Evolutionary conservation across 2,888 invertebrate genomes (phyloP).

Genomic region (Hesperia comma): DNA sequence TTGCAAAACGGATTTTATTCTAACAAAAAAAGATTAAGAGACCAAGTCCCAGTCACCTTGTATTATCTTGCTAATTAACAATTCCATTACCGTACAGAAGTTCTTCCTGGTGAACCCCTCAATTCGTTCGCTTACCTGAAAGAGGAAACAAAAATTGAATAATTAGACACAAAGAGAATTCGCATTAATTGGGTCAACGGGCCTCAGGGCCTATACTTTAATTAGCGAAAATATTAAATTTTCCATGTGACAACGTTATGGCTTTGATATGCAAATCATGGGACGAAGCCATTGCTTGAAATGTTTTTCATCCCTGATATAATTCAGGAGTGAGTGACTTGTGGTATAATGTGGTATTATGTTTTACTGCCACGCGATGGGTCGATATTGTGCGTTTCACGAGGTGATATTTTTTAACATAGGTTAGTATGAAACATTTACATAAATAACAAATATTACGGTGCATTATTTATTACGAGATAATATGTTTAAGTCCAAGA

Average conservation of each 20-base stretch:
- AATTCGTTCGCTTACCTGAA: constrained; percentile 56
- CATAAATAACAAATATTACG: too few species aligned
- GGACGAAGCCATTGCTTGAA: constrained; percentile 9
- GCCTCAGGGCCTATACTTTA: constrained; percentile 64
- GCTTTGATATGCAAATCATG: constrained; percentile 76
- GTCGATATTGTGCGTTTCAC: constrained; percentile 2
- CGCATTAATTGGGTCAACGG: constrained; percentile 67
- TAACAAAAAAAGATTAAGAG: too few species aligned
- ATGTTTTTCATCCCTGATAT: constrained; percentile 26
- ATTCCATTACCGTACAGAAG: constrained; percentile 30
- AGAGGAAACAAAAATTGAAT: constrained; percentile 53
- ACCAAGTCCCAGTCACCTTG: constrained; percentile 5
- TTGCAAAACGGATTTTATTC: too few species aligned
- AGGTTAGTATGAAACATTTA: too few species aligned
- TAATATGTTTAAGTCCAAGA: too few species aligned
- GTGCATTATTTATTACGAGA: too few species aligned
- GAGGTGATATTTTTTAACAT: constrained; percentile 7
- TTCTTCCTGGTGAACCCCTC: constrained; percentile 19
- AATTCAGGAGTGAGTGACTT: constrained; percentile 27
- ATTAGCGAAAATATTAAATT: constrained; percentile 77
- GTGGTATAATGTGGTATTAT: constrained; percentile 19
- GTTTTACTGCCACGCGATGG: constrained; percentile 25
- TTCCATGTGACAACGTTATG: constrained; percentile 71
- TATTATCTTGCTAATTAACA: constrained; percentile 23
- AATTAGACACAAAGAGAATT: constrained; percentile 49